Evolutionary conservation across 2,797 vertebrate genomes (phyloP).

Genomic region (Typhlichthys subterraneus): DNA sequence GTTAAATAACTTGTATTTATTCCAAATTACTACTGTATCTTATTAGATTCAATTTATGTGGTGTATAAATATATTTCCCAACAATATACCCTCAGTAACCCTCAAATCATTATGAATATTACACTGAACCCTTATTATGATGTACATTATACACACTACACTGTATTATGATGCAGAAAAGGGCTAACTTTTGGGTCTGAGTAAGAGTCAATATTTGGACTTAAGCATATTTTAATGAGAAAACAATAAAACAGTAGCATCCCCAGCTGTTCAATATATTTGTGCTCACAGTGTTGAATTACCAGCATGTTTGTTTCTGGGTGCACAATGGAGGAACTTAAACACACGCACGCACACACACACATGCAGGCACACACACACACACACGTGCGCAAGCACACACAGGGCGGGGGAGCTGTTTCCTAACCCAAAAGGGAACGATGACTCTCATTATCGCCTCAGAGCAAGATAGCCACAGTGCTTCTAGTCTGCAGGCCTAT

Average conservation of each 20-base stretch:
- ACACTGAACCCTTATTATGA: too few species aligned
- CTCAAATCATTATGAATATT: too few species aligned
- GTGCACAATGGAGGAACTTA: slow-evolving; percentile 44
- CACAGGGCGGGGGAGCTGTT: slow-evolving; percentile 39
- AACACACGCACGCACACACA: slow-evolving; percentile 1
- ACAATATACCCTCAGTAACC: too few species aligned
- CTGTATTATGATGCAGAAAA: slow-evolving; percentile 46
- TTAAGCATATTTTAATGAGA: slow-evolving; percentile 67
- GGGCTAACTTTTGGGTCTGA: slow-evolving; percentile 39
- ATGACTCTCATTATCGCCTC: slow-evolving; percentile 77
- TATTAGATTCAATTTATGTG: too few species aligned
- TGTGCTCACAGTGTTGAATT: slow-evolving; percentile 56
- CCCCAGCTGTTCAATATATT: slow-evolving; percentile 38
- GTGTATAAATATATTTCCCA: too few species aligned
- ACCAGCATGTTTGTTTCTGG: slow-evolving; percentile 64
- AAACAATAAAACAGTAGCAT: slow-evolving; percentile 47
- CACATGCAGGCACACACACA: slow-evolving; percentile 39
- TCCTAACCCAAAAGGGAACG: slow-evolving; percentile 69
- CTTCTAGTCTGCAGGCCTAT: slow-evolving; percentile 68
- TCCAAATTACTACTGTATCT: too few species aligned
- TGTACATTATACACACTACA: too few species aligned
- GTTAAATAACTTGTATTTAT: too few species aligned
- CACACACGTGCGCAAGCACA: slow-evolving; percentile 25
- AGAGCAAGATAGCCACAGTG: slow-evolving; percentile 69
- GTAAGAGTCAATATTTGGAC: slow-evolving; percentile 62